These are phyloP conservation scores for Dendroctonus ponderosae DNA, from an alignment of 1,140 invertebrate genomes.

Conservation along the genomic window DNA sequence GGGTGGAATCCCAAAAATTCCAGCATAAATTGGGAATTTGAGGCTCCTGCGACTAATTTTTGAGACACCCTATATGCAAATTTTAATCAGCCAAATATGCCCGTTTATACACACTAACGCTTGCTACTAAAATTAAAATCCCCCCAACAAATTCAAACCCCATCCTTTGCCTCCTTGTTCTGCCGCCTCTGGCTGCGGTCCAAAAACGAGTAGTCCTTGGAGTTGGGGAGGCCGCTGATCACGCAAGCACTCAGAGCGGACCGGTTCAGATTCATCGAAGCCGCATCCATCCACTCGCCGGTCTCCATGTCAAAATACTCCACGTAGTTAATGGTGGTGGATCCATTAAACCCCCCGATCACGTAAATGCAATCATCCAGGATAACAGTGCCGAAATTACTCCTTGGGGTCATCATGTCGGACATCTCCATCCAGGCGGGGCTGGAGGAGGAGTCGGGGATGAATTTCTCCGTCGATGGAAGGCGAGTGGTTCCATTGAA, in stretches of 20 bases:
- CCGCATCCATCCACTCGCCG: conserved; percentile 67
- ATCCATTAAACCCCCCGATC: conserved; percentile 72
- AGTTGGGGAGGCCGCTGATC: conserved; percentile 59
- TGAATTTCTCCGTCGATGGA: conserved; percentile 52
- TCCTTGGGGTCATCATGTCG: conserved; percentile 73
- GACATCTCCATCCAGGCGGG: conserved; percentile 58
- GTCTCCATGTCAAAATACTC: conserved; percentile 69
- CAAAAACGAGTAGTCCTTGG: conserved; percentile 52
- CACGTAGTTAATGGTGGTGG: conserved; percentile 64
- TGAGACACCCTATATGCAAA: too few relatives aligned
- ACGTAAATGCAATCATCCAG: conserved; percentile 68
- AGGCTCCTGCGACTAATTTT: too few relatives aligned
- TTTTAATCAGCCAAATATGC: too few relatives aligned
- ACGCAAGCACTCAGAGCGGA: conserved; percentile 67
- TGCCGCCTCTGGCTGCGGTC: conserved; percentile 19
- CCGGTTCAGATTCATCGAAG: conserved; percentile 68
- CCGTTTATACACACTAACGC: too few relatives aligned
- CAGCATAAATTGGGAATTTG: too few relatives aligned
- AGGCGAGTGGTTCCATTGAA: conserved; percentile 66
- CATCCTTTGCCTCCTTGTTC: conserved; percentile 13
- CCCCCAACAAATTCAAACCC: neutral
- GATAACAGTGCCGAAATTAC: conserved; percentile 72
- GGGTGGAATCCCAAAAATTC: too few relatives aligned
- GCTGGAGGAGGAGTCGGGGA: conserved; percentile 34
- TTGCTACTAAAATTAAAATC: too few relatives aligned